A percentile compares a stretch with the other conserved stretches of the same genome.
Evolutionary conservation across 2,797 vertebrate species (phyloP).

Genomic region (Helarctos malayanus): DNA sequence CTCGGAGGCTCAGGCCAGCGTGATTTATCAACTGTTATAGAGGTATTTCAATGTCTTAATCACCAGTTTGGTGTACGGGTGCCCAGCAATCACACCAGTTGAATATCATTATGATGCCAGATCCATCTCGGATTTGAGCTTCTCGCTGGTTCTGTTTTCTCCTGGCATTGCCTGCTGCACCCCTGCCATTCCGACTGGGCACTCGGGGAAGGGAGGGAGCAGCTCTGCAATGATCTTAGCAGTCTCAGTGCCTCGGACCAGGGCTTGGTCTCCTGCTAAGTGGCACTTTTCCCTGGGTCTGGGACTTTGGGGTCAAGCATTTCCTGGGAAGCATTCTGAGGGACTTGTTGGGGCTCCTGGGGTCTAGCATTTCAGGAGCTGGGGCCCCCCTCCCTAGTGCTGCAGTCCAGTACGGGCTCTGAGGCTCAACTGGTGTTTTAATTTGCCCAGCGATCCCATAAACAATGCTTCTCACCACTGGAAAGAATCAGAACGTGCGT

Average conservation of each 20-base stretch:
- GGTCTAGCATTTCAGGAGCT: neutral
- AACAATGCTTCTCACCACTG: neutral
- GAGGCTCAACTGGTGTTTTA: neutral
- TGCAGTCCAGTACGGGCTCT: neutral
- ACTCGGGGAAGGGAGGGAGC: neutral
- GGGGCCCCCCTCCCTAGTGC: neutral
- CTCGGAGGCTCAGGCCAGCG: neutral
- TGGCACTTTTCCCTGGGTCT: neutral
- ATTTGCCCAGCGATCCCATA: neutral
- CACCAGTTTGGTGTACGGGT: neutral
- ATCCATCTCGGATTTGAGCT: slow-evolving; percentile 18
- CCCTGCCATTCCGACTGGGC: neutral
- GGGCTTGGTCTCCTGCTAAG: neutral
- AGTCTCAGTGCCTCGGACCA: neutral
- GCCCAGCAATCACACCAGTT: neutral
- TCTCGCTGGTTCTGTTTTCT: slow-evolving; percentile 18
- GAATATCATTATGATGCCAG: neutral
- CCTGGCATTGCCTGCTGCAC: neutral
- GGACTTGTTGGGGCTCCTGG: neutral
- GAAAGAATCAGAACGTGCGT: neutral
- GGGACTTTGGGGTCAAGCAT: neutral
- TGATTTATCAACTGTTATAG: neutral
- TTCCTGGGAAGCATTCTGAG: neutral
- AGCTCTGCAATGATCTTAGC: neutral
- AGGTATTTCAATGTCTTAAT: neutral